phyloP scores from a whole-genome alignment of 2,113 vertebrate genomes.

The Sciurus niger region DNA sequence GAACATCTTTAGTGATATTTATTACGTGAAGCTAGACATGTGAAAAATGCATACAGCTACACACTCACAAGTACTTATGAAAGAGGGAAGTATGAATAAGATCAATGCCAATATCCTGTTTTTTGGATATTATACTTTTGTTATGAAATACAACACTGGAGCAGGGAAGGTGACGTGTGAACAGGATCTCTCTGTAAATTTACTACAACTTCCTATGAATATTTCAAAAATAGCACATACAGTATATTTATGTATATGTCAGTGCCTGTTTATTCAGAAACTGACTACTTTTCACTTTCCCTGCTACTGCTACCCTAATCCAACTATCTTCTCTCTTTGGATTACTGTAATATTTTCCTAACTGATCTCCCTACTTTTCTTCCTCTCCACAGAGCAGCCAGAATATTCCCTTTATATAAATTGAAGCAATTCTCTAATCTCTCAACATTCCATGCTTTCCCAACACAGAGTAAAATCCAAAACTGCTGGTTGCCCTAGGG shows the following conservation, averaged over 20 bases:
- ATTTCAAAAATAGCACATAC: background rate
- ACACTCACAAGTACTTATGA: background rate
- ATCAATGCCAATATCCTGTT: background rate
- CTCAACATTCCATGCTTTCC: background rate
- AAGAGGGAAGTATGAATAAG: background rate
- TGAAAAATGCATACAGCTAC: background rate
- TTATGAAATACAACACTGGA: background rate
- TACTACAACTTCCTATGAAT: background rate
- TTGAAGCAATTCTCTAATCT: background rate
- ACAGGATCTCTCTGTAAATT: background rate
- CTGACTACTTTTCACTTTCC: slow-evolving; percentile 25
- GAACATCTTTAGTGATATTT: background rate
- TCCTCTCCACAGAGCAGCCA: background rate
- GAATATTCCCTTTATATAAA: slow-evolving; percentile 45
- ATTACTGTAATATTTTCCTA: background rate
- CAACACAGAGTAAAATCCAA: background rate
- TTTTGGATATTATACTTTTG: background rate
- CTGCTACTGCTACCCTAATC: background rate
- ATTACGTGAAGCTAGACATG: background rate
- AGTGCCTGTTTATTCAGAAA: background rate
- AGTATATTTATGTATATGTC: background rate
- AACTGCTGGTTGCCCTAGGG: background rate
- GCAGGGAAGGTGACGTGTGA: background rate
- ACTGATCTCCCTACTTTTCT: background rate
- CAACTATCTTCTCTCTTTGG: background rate